Evolutionary conservation across 2,888 invertebrate genomes (phyloP).

Genomic region (Torymus texanus): DNA sequence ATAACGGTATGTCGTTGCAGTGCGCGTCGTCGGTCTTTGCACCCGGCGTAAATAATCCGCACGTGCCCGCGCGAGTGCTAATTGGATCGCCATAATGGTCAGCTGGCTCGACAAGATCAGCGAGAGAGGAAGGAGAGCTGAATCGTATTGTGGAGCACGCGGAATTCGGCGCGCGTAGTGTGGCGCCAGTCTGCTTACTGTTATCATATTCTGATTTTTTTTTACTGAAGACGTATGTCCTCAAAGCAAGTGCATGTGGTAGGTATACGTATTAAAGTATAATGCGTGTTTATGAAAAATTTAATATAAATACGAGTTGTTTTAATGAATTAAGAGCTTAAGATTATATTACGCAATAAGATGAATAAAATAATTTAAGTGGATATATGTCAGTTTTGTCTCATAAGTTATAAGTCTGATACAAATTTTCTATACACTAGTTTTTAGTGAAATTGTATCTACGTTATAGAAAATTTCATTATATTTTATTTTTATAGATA

Average conservation of each 20-base stretch:
- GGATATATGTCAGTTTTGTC: too few species aligned
- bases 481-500: too few species aligned
- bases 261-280: neutral
- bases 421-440: too few species aligned
- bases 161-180: neutral
- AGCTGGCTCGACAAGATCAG: slow-evolving; percentile 40
- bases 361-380: too few species aligned
- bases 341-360: too few species aligned
- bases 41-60: slow-evolving; percentile 34
- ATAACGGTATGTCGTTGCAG: slow-evolving; percentile 33
- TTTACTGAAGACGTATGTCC: too few species aligned
- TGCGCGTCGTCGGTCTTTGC: neutral
- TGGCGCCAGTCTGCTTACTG: slow-evolving; percentile 13
- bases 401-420: too few species aligned
- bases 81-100: slow-evolving; percentile 47
- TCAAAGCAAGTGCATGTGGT: neutral
- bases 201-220: slow-evolving; percentile 6
- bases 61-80: slow-evolving; percentile 28
- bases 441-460: too few species aligned
- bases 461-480: too few species aligned
- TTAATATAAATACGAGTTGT: neutral
- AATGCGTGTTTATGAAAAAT: neutral
- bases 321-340: neutral
- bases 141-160: too few species aligned
- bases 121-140: neutral